phyloP scores from a whole-genome alignment of 64 coral and sea anemone genomes.

The Porites lutea region DNA sequence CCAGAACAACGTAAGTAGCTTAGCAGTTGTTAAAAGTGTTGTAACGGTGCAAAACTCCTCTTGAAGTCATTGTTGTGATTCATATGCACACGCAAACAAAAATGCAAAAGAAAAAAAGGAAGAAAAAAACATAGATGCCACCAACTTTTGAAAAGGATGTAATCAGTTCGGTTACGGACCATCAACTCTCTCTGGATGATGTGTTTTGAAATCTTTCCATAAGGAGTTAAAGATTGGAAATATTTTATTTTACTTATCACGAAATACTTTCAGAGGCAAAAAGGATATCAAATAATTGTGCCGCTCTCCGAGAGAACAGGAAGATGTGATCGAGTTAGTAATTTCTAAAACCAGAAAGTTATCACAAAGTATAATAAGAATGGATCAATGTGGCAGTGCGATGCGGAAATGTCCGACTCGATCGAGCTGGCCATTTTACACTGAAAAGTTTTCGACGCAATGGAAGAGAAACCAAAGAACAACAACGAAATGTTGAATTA shows the following conservation, averaged over 20 bases:
- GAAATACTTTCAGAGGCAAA: too few species aligned
- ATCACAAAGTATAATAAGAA: background rate
- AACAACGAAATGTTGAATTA: conserved; percentile 24
- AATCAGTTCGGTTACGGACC: background rate
- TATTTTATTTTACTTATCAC: too few species aligned
- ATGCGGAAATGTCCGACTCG: too few species aligned
- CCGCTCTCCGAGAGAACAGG: too few species aligned
- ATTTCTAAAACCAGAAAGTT: background rate
- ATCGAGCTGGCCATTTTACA: background rate
- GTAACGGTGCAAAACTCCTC: background rate
- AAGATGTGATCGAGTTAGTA: too few species aligned
- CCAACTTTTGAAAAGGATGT: background rate
- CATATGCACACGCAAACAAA: background rate
- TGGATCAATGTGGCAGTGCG: background rate
- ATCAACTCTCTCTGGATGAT: too few species aligned
- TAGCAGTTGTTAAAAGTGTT: background rate
- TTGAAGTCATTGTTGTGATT: background rate
- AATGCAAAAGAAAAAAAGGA: background rate
- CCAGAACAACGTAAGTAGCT: conserved; percentile 6
- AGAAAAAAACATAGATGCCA: background rate
- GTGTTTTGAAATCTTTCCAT: too few species aligned
- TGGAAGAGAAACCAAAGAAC: background rate
- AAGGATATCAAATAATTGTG: too few species aligned
- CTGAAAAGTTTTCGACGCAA: background rate
- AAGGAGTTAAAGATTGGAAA: background rate